Evolutionary conservation across 1,140 invertebrate species (phyloP), one percentile per base, ranked within the genome.

Genomic region (Dinoponera quadriceps): DNA sequence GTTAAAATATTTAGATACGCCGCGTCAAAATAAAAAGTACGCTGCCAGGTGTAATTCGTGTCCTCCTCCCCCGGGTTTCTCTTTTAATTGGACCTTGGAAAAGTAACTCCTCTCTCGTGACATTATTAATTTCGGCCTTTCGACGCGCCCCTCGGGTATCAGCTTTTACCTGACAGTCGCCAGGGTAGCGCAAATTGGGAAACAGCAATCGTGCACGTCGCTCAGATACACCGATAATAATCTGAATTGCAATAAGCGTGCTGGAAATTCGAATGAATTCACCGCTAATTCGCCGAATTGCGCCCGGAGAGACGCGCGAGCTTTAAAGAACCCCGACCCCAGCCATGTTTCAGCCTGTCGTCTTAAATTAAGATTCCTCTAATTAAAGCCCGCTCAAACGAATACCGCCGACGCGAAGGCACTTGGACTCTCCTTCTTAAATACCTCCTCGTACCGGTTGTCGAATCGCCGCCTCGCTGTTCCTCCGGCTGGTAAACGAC

Each of bases 1-100:
- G 74, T 83, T 87, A 86, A 88, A 88, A 87, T 88, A 87, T 84
- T 87, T 88, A 86, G 63, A 84, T 48, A 29, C 48, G n/a, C n/a
- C 59, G 29, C 16, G 65, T 54, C 44, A 38, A 65, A 66, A 83
- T 62, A 54, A 77, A 85, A 78, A 11, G 38, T 9, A 11, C 9
- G 49, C 27, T 73, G 51, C 13, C 44, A 49, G 44, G 20, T 20
- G 69, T 69, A 16, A n/a, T 63, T 55, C 60, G 73, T 54, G 59
- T 54, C 44, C 69, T 59, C 66, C 25, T 38, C 11, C 14, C 51
- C 20, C 51, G 38, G 78, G 66, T 77, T 62, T 27, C 73, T 83
- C 62, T 71, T 74, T 60, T 73, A 66, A n/a, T 62, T 22, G 27
- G 13, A 11, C 38, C 3, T 44, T 44, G 0, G 38, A 11, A 4